Conservation (phyloP, 2,113 vertebrate species). For the Verasper variegatus region DNA sequence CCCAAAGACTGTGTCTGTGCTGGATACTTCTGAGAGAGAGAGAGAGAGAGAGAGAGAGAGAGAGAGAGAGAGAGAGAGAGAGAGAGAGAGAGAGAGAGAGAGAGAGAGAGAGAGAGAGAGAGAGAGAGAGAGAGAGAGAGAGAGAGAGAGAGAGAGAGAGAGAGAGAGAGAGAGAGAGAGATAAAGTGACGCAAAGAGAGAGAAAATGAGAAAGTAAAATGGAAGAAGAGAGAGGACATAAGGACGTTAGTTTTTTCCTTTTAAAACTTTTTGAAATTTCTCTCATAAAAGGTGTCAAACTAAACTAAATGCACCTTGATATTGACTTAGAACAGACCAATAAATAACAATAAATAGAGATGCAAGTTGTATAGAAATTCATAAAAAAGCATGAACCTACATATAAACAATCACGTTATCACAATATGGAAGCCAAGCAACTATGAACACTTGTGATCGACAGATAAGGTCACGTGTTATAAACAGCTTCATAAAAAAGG, state of each 20-base stretch:
- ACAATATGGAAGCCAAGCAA: background rate
- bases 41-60: background rate
- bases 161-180: slow-evolving; percentile 20
- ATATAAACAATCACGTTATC: background rate
- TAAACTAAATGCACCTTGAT: no score
- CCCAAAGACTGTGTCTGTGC: slow-evolving; percentile 63
- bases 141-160: slow-evolving; percentile 36
- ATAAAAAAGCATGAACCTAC: background rate
- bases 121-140: slow-evolving; percentile 18
- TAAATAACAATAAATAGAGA: background rate
- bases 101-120: background rate
- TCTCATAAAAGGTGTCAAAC: background rate
- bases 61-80: background rate
- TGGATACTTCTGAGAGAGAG: slow-evolving; percentile 63
- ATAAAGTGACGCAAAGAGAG: background rate
- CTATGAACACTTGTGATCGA: background rate
- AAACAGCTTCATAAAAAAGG: background rate
- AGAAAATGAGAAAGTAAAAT: background rate
- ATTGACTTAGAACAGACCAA: background rate
- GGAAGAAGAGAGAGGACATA: background rate
- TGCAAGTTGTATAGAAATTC: background rate
- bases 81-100: background rate
- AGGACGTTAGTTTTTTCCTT: background rate
- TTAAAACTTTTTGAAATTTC: no score
- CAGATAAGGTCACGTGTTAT: background rate